These are phyloP conservation scores for Bubalus kerabau DNA, from an alignment of 2,113 vertebrate species.

Conservation along the genomic window DNA sequence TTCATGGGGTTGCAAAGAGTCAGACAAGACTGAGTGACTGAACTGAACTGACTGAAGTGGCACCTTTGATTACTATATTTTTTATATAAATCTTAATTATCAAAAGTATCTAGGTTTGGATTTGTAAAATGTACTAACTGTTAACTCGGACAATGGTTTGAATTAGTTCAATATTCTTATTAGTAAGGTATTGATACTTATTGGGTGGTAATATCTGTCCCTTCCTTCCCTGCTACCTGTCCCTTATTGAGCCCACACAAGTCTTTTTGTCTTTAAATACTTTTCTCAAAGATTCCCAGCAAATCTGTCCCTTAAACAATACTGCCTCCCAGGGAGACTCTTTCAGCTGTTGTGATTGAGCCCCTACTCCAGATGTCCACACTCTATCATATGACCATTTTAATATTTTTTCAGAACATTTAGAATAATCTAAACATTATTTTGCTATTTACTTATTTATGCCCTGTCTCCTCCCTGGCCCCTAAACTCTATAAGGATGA, in stretches of 20 bases:
- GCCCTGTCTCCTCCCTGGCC: not conserved
- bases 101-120: not conserved
- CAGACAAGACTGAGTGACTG: accelerated
- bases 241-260: not conserved
- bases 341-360: not conserved
- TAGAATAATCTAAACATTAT: not conserved
- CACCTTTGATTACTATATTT: not conserved
- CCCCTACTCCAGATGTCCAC: not conserved
- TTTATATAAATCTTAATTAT: not conserved
- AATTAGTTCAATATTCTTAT: not conserved
- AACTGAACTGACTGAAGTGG: not conserved
- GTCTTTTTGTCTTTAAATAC: not conserved
- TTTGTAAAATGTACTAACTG: not conserved
- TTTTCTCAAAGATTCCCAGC: not conserved
- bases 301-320: not conserved
- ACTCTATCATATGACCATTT: not conserved
- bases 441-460: not conserved
- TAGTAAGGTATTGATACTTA: not conserved
- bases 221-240: not conserved
- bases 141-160: not conserved
- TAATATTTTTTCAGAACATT: not conserved
- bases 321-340: not conserved
- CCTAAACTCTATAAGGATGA: not conserved
- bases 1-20: no score
- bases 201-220: not conserved